phyloP scores from a whole-genome alignment of 2,797 vertebrate genomes.

The Muscicapa comitata region DNA sequence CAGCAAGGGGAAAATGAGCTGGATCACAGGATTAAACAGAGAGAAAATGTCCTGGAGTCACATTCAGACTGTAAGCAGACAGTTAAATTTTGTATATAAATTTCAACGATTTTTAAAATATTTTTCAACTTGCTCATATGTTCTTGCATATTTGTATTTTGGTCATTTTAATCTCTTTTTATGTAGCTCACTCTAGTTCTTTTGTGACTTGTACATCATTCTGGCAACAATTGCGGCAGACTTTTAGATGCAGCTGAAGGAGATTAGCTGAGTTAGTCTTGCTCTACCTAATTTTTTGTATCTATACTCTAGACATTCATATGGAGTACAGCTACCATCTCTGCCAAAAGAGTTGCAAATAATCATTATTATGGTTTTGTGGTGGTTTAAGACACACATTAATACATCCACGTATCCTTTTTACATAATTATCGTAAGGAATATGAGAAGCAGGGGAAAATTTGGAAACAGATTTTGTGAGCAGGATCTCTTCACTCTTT shows the following conservation, averaged over 20 bases:
- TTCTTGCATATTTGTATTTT: neutral
- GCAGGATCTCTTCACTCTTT: neutral
- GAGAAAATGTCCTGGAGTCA: neutral
- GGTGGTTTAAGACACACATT: neutral
- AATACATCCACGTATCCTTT: neutral
- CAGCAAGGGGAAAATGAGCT: neutral
- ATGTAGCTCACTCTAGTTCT: neutral
- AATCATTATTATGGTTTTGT: neutral
- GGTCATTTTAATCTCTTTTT: constrained; percentile 11
- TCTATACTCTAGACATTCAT: neutral
- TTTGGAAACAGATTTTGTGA: neutral
- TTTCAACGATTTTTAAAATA: neutral
- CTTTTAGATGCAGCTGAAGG: neutral
- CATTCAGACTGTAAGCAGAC: neutral
- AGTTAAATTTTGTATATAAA: neutral
- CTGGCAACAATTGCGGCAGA: neutral
- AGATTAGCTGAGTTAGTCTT: neutral
- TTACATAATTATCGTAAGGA: neutral
- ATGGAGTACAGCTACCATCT: neutral
- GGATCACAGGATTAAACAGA: neutral
- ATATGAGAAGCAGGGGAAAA: neutral
- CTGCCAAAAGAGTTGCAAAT: neutral
- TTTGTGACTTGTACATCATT: neutral
- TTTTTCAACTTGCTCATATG: neutral
- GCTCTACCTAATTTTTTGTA: neutral